Base-by-base conservation (phyloP, 2,797 vertebrate genomes). In the Poeciliopsis presidionis region DNA sequence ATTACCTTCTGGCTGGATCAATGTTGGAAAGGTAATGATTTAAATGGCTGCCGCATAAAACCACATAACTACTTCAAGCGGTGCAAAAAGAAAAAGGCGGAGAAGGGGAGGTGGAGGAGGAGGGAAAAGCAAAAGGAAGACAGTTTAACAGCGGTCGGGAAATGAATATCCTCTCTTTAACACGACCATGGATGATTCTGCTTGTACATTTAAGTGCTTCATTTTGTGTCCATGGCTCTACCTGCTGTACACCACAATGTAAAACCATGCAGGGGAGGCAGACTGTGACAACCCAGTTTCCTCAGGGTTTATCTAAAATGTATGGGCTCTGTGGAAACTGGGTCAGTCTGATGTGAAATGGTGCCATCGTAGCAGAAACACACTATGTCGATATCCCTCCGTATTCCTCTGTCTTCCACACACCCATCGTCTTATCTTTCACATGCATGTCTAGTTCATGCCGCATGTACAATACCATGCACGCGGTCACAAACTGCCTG, bases 11-110 rank as follows among this genome's bases (percentile, higher is more conserved):
- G 89, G 88, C 82, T 92, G 87, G 89, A 94, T 94, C 91, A 94
- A 93, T 93, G 93, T 89, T 87, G 89, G 88, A 87, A 93, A 94
- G 91, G 93, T 94, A 94, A 93, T 93, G 91, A 94, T 94, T 93
- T 93, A 93, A 94, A 94, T 92, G 90, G 90, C 90, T 91, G 83
- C 90, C 41, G 76, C 84, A 92, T 93, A 88, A 94, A 92, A 85
- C 86, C 89, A 92, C 88, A 90, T 78, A 93, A 88, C 89, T 86
- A 87, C 89, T 88, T 86, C 86, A 86, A 65, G 87, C 84, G 87
- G 85, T 83, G 90, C 89, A 89, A 88, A 90, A 86, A 69, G 74
- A 39, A 53, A 80, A 82, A 55, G 72, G 79, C 70, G 72, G 78
- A 72, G 33, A 71, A 59, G 39, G 22, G 67, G 57, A 73, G 69